phyloP scores from a whole-genome alignment of 2,113 vertebrate genomes.

The Channa maculata region DNA sequence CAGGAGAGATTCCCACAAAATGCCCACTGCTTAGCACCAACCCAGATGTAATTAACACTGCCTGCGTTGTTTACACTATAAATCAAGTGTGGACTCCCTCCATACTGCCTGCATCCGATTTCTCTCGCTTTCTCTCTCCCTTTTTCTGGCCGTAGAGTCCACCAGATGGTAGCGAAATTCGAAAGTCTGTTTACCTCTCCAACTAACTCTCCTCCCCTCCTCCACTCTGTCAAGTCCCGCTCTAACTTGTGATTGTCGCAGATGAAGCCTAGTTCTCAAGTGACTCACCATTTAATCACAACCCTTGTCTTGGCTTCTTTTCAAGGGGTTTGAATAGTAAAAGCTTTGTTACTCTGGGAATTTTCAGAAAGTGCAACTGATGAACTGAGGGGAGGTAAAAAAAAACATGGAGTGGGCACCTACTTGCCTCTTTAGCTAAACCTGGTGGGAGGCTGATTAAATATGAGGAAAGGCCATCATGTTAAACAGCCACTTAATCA shows the following conservation, averaged over 20 bases:
- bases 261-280: slow-evolving; percentile 6
- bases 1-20: slow-evolving; percentile 30
- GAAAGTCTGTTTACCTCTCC: slow-evolving; percentile 30
- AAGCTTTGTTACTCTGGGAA: slow-evolving; percentile 9
- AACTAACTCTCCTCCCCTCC: slow-evolving; percentile 25
- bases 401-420: slow-evolving; percentile 21
- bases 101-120: slow-evolving; percentile 31
- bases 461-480: slow-evolving; percentile 55
- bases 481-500: slow-evolving; percentile 72
- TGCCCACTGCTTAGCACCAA: slow-evolving; percentile 40
- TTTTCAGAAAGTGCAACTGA: slow-evolving; percentile 9
- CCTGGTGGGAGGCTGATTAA: slow-evolving; percentile 62
- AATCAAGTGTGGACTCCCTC: slow-evolving; percentile 56
- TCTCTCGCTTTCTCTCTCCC: slow-evolving; percentile 18
- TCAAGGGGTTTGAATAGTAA: slow-evolving; percentile 2
- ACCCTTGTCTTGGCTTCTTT: slow-evolving; percentile 21
- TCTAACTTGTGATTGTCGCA: neutral
- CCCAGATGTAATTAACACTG: slow-evolving; percentile 69
- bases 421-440: slow-evolving; percentile 43
- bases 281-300: slow-evolving; percentile 21
- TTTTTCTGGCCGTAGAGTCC: slow-evolving; percentile 33
- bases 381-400: neutral
- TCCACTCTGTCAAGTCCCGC: slow-evolving; percentile 4
- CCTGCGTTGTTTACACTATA: slow-evolving; percentile 62
- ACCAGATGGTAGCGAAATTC: slow-evolving; percentile 56